Evolutionary conservation across 2,797 vertebrate species (phyloP).

Genomic region (Eospalax fontanierii): DNA sequence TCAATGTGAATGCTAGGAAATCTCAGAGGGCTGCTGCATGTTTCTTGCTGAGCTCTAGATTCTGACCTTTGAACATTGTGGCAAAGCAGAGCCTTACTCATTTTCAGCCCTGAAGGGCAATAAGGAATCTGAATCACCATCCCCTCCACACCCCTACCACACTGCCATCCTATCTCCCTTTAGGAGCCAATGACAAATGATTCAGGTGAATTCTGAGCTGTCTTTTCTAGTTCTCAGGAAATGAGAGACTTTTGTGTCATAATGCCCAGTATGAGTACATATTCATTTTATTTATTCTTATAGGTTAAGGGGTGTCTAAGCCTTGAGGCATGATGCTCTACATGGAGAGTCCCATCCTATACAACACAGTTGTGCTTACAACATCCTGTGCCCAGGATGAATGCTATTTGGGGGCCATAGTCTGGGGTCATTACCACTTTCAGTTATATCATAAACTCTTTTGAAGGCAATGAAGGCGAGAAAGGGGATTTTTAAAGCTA

Average conservation of each 20-base stretch:
- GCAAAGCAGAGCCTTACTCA: slow-evolving; percentile 43
- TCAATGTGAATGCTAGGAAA: slow-evolving; percentile 37
- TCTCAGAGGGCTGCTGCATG: slow-evolving; percentile 10
- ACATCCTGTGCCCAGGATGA: not conserved
- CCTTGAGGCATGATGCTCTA: slow-evolving; percentile 1
- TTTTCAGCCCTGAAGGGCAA: not conserved
- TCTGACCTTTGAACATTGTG: slow-evolving; percentile 46
- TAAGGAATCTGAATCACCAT: not conserved
- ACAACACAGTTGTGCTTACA: not conserved
- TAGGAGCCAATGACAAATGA: slow-evolving; percentile 15
- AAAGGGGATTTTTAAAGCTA: not conserved
- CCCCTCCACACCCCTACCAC: not conserved
- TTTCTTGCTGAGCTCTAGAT: slow-evolving; percentile 48
- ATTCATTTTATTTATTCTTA: slow-evolving; percentile 68
- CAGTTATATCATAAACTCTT: slow-evolving; percentile 18
- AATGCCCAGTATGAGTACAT: slow-evolving; percentile 36
- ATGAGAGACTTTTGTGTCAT: slow-evolving; percentile 65
- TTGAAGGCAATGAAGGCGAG: slow-evolving; percentile 43
- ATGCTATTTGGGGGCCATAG: slow-evolving; percentile 27
- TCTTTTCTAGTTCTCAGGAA: slow-evolving; percentile 61
- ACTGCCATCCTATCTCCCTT: not conserved
- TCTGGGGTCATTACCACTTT: not conserved
- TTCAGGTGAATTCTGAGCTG: slow-evolving; percentile 23
- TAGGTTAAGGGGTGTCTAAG: slow-evolving; percentile 63
- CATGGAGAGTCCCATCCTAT: not conserved